Evolutionary conservation across 2,113 vertebrate species (phyloP).

Genomic region (Brienomyrus brachyistius): DNA sequence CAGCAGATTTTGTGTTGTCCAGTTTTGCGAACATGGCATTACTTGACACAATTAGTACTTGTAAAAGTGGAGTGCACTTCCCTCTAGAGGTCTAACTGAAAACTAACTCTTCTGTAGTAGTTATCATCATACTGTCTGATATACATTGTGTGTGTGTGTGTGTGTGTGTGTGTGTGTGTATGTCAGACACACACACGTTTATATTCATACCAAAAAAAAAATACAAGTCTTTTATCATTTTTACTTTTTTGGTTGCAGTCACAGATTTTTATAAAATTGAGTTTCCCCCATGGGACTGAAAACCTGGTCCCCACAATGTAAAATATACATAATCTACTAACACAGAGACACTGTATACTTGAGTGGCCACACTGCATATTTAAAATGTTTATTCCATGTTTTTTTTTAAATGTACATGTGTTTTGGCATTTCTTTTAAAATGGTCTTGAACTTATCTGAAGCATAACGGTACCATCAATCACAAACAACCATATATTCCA

Average conservation of each 20-base stretch:
- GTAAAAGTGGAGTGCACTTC: neutral
- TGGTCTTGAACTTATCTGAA: neutral
- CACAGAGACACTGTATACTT: neutral
- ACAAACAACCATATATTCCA: neutral
- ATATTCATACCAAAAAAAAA: no score
- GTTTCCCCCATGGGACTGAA: neutral
- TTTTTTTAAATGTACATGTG: neutral
- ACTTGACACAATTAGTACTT: neutral
- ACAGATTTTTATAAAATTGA: neutral
- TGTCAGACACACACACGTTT: no score
- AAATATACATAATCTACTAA: neutral
- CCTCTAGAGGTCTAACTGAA: neutral
- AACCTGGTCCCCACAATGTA: neutral
- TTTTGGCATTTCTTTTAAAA: neutral
- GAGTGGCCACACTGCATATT: neutral
- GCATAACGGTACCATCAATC: neutral
- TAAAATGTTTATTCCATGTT: neutral
- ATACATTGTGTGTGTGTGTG: neutral
- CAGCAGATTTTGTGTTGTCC: neutral
- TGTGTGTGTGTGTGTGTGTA: no score
- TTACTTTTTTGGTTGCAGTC: neutral
- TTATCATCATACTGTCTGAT: neutral
- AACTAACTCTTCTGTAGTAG: neutral
- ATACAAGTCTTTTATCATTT: no score
- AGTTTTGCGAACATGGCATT: neutral